Evolutionary conservation across 2,888 invertebrate genomes (phyloP), one percentile per base, ranked within the genome.

Genomic region (Lithosia quadra): DNA sequence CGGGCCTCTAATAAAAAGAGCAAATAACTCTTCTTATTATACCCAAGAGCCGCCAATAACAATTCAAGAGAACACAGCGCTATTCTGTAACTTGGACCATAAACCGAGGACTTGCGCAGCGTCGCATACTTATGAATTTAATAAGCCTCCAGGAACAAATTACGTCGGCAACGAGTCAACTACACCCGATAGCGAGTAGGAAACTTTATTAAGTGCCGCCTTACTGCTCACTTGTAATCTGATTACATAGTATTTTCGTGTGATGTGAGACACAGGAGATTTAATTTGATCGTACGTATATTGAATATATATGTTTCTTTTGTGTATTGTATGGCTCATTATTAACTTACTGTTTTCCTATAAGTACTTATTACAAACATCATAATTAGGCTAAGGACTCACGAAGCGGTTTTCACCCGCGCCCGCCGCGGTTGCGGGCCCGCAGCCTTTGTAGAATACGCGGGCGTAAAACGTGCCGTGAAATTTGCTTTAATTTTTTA

Each of bases 51-150:
- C 24, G 7, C 33, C 34, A 33, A 34, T 55, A 11, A 69, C 56
- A 66, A 59, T 36, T 68, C 34, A 49, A 18, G 9, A 34, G 13
- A 39, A 18, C 13, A 43, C 34, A 65, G 63, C 71, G 57, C 63
- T 61, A 71, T 73, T 78, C 72, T 65, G 67, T 81, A 82, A 80
- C 88, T 88, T 85, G 81, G 74, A 77, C 84, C 85, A 69, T 77
- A 78, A 77, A 75, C 65, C 75, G 72, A 71, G 75, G 77, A 73
- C 81, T 78, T 78, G 83, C 83, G 79, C 81, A 88, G 83, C 83
- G 79, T 81, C 86, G 90, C 88, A 89, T 90, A 90, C 90, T 92
- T 90, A 91, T 89, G 90, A 91, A 91, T 92, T 91, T 90, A 92
- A 92, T 91, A 91, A 92, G 90, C 86, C 86, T 84, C 80, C 76